phyloP scores from a whole-genome alignment of 2,113 vertebrate genomes.

The Bothrops jararaca region DNA sequence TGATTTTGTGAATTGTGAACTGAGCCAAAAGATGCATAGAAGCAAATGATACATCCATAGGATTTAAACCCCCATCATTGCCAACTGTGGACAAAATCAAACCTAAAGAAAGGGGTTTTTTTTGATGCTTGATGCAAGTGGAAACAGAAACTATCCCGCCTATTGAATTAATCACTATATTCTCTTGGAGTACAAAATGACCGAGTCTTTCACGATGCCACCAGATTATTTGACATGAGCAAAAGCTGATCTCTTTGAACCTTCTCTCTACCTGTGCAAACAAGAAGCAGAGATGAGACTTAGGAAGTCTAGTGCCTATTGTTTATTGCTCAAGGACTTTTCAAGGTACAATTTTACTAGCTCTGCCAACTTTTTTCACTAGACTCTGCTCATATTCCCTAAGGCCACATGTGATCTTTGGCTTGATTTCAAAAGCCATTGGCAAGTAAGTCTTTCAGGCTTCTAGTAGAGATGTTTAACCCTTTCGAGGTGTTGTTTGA shows the following conservation, averaged over 20 bases:
- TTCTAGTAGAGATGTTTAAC: background rate
- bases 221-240: background rate
- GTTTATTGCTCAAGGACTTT: background rate
- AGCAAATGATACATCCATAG: background rate
- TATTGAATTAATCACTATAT: background rate
- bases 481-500: background rate
- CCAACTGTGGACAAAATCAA: background rate
- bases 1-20: background rate
- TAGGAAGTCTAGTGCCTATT: background rate
- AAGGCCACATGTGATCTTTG: background rate
- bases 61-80: background rate
- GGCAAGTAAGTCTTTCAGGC: background rate
- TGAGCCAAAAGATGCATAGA: background rate
- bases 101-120: rapidly evolving
- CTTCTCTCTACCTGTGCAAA: background rate
- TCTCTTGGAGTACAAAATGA: background rate
- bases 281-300: background rate
- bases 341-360: background rate
- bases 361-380: background rate
- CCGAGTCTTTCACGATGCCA: background rate
- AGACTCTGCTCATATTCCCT: background rate
- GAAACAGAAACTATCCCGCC: background rate
- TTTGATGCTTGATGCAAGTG: background rate
- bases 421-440: background rate
- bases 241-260: background rate